Conservation (phyloP, 1,140 invertebrate genomes). For the Papilio helenus region DNA sequence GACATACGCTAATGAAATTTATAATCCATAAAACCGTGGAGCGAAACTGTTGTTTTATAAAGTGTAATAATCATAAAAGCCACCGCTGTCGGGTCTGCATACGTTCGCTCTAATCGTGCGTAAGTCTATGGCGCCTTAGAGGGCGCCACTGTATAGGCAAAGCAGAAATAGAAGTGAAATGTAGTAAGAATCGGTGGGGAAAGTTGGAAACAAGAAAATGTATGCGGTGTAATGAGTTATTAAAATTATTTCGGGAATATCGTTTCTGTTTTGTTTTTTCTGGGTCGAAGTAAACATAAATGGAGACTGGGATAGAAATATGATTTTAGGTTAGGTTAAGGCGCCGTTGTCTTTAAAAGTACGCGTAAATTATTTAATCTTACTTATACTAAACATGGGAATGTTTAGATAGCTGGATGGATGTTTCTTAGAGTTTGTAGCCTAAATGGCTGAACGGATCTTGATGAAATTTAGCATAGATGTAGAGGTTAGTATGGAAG, state of each 20-base stretch:
- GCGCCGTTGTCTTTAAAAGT: too few species aligned
- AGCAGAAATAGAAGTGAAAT: conserved; percentile 32
- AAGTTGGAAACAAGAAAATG: conserved; percentile 1
- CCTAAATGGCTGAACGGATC: too few species aligned
- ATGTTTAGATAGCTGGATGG: too few species aligned
- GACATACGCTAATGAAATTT: conserved; percentile 79
- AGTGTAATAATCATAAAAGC: conserved; percentile 76
- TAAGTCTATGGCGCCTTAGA: conserved; percentile 21
- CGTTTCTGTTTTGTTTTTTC: background rate
- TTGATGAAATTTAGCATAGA: too few species aligned
- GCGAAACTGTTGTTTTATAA: conserved; percentile 71
- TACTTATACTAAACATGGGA: too few species aligned
- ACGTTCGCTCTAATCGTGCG: conserved; percentile 24
- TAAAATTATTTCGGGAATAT: conserved; percentile 19
- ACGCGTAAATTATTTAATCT: too few species aligned
- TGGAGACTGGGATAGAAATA: too few species aligned
- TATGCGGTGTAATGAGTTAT: conserved; percentile 25
- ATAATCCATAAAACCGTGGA: conserved; percentile 73
- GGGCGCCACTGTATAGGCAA: conserved; percentile 20
- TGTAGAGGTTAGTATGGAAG: too few species aligned
- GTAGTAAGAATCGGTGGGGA: conserved; percentile 11
- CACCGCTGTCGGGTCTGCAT: conserved; percentile 41
- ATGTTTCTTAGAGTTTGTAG: too few species aligned
- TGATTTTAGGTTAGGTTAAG: too few species aligned
- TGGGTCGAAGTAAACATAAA: background rate